Conservation (phyloP, 2,797 vertebrate species). For the Pampus argenteus region DNA sequence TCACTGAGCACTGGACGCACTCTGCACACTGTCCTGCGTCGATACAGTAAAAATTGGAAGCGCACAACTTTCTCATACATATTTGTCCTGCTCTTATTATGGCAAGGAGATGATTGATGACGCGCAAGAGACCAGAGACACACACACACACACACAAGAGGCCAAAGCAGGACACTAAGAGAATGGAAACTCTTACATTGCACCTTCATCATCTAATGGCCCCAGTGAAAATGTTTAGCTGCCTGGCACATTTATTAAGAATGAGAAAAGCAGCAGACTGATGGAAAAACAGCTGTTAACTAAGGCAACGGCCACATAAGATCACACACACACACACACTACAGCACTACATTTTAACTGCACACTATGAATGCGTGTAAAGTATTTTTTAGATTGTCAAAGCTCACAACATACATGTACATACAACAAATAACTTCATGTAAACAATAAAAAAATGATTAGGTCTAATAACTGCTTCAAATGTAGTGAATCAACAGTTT, state of each 20-base stretch:
- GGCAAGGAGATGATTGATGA: conserved; percentile 67
- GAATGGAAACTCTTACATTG: conserved; percentile 79
- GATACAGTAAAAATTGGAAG: conserved; percentile 45
- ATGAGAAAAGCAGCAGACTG: conserved; percentile 56
- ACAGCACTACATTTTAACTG: conserved; percentile 47
- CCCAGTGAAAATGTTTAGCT: conserved; percentile 66
- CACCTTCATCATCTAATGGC: conserved; percentile 75
- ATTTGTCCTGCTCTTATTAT: conserved; percentile 64
- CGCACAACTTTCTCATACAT: conserved; percentile 54
- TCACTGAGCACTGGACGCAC: conserved; percentile 42
- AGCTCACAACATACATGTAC: conserved; percentile 33
- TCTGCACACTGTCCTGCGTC: conserved; percentile 10
- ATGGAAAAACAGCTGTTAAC: conserved; percentile 63
- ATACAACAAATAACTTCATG: not conserved
- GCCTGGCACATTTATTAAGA: conserved; percentile 70
- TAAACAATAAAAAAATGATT: not conserved
- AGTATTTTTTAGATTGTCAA: conserved; percentile 45
- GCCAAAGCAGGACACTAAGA: conserved; percentile 60
- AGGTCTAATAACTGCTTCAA: not conserved
- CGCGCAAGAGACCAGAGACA: conserved; percentile 23
- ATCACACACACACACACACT: conserved; percentile 61
- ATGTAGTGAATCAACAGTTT: not conserved
- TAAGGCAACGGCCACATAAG: conserved; percentile 45
- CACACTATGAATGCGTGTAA: conserved; percentile 43
- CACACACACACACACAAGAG: conserved; percentile 28